These are phyloP conservation scores for Dinomys branickii DNA, from an alignment of 2,113 vertebrate species.

Conservation along the genomic window DNA sequence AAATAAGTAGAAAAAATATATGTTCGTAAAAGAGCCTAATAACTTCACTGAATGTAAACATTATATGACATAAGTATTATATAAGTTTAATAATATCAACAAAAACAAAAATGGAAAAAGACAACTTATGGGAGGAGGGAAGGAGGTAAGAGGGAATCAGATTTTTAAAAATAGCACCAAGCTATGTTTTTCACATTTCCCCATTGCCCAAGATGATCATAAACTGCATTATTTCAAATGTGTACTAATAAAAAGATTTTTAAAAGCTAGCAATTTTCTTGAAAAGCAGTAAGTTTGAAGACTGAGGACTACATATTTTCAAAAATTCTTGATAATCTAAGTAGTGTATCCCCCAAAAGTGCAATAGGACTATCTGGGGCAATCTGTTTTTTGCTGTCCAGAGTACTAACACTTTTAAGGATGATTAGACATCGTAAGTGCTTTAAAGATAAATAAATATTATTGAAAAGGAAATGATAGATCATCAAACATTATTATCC, in stretches of 20 bases:
- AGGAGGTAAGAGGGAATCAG: neutral
- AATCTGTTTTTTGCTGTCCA: conserved; percentile 64
- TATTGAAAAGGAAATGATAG: neutral
- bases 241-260: neutral
- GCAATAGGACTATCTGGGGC: conserved; percentile 52
- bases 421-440: conserved; percentile 88
- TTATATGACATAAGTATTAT: neutral
- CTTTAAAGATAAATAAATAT: neutral
- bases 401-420: conserved; percentile 84
- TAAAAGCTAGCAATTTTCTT: conserved; percentile 29
- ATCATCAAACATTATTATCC: neutral
- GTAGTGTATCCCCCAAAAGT: conserved; percentile 79
- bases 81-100: neutral
- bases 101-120: neutral
- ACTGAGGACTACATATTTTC: conserved; percentile 88
- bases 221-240: neutral
- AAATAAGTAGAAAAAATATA: neutral
- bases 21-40: neutral
- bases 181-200: neutral
- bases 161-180: neutral
- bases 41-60: neutral
- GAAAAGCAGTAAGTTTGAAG: conserved; percentile 88
- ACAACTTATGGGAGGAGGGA: neutral
- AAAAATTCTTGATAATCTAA: conserved; percentile 89
- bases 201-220: neutral